Percentiles rank a stretch among this genome's conserved stretches.
These are phyloP conservation scores for Leptobrachium leishanense DNA, from an alignment of 2,113 vertebrate species.

Conservation along the genomic window DNA sequence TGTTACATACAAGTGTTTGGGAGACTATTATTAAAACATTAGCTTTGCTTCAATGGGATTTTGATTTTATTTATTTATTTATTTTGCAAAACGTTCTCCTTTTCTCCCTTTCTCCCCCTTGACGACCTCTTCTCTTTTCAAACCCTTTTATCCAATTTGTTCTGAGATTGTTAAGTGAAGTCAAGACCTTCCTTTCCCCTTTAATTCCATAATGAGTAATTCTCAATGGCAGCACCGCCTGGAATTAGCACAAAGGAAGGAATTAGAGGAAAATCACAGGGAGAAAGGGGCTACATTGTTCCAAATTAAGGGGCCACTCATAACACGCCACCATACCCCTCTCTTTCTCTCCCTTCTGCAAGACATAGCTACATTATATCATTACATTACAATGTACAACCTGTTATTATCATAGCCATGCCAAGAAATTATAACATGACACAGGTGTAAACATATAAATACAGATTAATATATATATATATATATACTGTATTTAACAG, in stretches of 20 bases:
- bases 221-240: conserved; percentile 50
- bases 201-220: conserved; percentile 56
- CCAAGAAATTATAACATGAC: no score
- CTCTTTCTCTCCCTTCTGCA: no score
- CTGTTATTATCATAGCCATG: no score
- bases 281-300: not conserved
- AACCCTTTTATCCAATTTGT: conserved; percentile 61
- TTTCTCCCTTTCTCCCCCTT: not conserved
- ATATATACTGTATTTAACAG: no score
- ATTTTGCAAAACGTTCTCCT: conserved; percentile 23
- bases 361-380: no score
- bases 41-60: conserved; percentile 51
- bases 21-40: conserved; percentile 30
- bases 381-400: no score
- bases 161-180: conserved; percentile 59
- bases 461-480: no score
- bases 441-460: no score
- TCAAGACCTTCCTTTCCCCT: conserved; percentile 51
- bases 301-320: conserved; percentile 4
- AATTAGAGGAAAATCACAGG: not conserved
- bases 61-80: conserved; percentile 24
- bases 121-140: conserved; percentile 48
- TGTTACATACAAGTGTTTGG: conserved; percentile 4
- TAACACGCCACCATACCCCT: no score
- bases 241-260: conserved; percentile 47